Evolutionary conservation across 1,140 invertebrate species (phyloP), one percentile per base, ranked within the genome.

Genomic region (Teleogryllus occipitalis): DNA sequence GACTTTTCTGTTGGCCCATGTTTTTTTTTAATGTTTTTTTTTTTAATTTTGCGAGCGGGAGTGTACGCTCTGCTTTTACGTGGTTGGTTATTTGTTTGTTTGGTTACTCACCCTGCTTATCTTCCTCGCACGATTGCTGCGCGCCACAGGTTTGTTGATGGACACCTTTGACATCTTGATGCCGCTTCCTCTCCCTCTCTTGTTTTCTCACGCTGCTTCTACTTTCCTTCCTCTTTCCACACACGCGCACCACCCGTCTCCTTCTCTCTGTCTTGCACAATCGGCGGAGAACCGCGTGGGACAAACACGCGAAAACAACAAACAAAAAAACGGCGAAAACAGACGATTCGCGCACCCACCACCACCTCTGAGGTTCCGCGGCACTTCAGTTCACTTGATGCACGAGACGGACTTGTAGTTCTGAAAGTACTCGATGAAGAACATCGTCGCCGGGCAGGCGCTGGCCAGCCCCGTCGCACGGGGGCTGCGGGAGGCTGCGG

Each of bases 111-210:
- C 87, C 87, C 86, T 86, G 80, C 87, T 87, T 82, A 87, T 87
- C 82, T 87, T 87, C 77, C 87, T 84, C 72, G 87, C 86, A 82
- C 78, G 65, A 73, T 75, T 79, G 73, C 72, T 79, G 14, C 87
- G 84, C 79, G 85, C 84, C 82, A 87, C 85, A 78, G 87, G 86
- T 84, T 87, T 87, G 84, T 85, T 87, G 82, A 87, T 84, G 81
- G 86, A 87, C 81, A 85, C 85, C 81, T 86, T 85, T 84, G 87
- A 87, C 87, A 87, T 87, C 27, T 47, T 21, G 78, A 49, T 10
- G 76, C 27, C 5, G 27, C 27, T 39, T 39, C 27, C 27, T 39
- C 27, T 22, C 74, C 18, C 74, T 75, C 22, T 75, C 74, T 22
- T 75, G 74, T 0, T 27, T 6, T 46, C 74, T 75, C 22, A 75